These are phyloP conservation scores for Heteractis magnifica DNA, from an alignment of 92 coral and sea anemone species.

Conservation along the genomic window DNA sequence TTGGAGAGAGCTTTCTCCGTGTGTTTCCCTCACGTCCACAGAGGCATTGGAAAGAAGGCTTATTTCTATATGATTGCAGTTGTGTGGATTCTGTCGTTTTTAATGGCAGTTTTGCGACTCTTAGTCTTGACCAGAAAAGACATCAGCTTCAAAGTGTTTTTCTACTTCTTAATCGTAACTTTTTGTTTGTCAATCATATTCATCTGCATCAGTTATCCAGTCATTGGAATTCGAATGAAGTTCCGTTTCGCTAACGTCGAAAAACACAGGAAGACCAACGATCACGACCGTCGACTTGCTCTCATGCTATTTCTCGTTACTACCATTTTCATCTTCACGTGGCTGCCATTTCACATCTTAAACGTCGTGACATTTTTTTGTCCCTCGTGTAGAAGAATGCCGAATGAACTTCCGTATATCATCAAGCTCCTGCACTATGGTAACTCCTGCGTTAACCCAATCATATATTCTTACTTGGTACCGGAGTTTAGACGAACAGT, in stretches of 20 bases:
- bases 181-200: conserved; percentile 64
- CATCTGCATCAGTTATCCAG: conserved; percentile 65
- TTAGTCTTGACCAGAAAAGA: conserved; percentile 43
- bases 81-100: conserved; percentile 64
- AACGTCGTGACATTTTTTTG: conserved; percentile 75
- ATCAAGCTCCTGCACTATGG: conserved; percentile 72
- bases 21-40: conserved; percentile 72
- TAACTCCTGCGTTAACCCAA: conserved; percentile 76
- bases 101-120: conserved; percentile 57
- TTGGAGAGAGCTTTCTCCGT: conserved; percentile 74
- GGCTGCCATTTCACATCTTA: conserved; percentile 77
- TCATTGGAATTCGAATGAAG: conserved; percentile 75
- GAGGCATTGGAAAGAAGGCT: conserved; percentile 44
- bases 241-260: conserved; percentile 70
- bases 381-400: conserved; percentile 51
- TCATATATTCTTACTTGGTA: conserved; percentile 76
- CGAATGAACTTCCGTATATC: conserved; percentile 57
- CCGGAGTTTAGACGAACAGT: conserved; percentile 79
- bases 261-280: conserved; percentile 59
- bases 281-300: conserved; percentile 79
- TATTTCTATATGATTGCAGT: conserved; percentile 59
- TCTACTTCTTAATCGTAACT: conserved; percentile 63
- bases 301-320: conserved; percentile 69
- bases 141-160: conserved; percentile 57
- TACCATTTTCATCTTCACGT: conserved; percentile 64